Percentiles rank a stretch among this genome's conserved stretches.
Conservation (phyloP, 2,797 vertebrate species). For the Fratercula arctica region DNA sequence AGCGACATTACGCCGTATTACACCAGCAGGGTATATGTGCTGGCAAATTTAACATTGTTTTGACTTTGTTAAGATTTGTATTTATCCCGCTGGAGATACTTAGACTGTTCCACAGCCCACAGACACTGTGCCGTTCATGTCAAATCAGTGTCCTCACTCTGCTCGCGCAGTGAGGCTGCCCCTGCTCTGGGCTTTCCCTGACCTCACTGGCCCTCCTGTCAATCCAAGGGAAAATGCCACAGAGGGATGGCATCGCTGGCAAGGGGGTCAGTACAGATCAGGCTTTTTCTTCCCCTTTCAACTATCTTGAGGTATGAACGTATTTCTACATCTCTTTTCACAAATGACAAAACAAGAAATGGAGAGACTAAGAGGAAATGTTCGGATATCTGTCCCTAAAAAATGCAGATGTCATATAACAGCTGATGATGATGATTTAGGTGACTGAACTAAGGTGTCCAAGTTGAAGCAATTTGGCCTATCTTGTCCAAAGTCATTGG, state of each 20-base stretch:
- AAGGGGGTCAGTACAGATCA: rapidly evolving
- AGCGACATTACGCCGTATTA: neutral
- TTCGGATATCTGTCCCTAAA: neutral
- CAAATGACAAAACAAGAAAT: neutral
- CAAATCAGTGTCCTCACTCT: neutral
- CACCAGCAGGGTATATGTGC: neutral
- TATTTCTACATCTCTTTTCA: neutral
- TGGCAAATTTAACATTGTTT: neutral
- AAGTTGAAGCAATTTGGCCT: neutral
- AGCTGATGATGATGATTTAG: neutral
- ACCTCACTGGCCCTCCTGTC: neutral
- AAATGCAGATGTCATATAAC: neutral
- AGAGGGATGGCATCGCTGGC: neutral
- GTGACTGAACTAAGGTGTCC: neutral
- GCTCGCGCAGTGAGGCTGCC: neutral
- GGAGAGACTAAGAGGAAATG: neutral
- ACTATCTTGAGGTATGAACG: neutral
- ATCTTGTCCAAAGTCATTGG: neutral
- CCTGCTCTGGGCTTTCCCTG: neutral
- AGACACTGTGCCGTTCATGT: neutral
- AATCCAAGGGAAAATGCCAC: neutral
- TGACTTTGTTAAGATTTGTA: neutral
- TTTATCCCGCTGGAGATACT: neutral
- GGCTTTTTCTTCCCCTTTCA: neutral
- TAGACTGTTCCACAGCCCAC: neutral